Evolutionary conservation across 2,888 invertebrate genomes (phyloP).

Genomic region (Baronia brevicornis): DNA sequence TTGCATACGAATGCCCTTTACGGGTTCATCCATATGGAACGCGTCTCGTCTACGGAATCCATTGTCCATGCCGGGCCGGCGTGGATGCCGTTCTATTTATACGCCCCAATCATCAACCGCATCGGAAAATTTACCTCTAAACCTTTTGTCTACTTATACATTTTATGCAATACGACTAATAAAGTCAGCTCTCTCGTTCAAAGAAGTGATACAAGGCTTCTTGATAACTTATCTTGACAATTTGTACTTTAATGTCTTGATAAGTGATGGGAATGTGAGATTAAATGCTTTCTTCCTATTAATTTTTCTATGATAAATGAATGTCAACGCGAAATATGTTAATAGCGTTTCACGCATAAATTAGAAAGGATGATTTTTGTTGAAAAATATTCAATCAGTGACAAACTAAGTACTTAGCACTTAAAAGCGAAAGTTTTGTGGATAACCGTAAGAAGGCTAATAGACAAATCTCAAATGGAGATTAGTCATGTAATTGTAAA

Average conservation of each 20-base stretch:
- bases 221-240: no score
- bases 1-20: conserved; percentile 51
- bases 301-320: neutral
- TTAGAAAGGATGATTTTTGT: no score
- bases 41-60: conserved; percentile 65
- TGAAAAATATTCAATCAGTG: no score
- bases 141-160: conserved; percentile 26
- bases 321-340: no score
- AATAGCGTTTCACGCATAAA: no score
- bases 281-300: neutral
- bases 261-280: conserved; percentile 5
- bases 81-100: conserved; percentile 61
- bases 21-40: conserved; percentile 69
- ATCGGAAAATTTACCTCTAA: conserved; percentile 40
- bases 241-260: no score
- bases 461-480: neutral
- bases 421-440: no score
- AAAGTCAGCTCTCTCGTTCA: no score
- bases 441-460: no score
- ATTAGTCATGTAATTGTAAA: neutral
- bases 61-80: conserved; percentile 55
- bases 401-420: no score
- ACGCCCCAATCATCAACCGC: conserved; percentile 49
- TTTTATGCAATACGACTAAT: conserved; percentile 21
- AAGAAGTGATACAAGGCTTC: no score